Evolutionary conservation across 1,140 invertebrate genomes (phyloP), one percentile per base, ranked within the genome.

Genomic region (Eupeodes corollae): DNA sequence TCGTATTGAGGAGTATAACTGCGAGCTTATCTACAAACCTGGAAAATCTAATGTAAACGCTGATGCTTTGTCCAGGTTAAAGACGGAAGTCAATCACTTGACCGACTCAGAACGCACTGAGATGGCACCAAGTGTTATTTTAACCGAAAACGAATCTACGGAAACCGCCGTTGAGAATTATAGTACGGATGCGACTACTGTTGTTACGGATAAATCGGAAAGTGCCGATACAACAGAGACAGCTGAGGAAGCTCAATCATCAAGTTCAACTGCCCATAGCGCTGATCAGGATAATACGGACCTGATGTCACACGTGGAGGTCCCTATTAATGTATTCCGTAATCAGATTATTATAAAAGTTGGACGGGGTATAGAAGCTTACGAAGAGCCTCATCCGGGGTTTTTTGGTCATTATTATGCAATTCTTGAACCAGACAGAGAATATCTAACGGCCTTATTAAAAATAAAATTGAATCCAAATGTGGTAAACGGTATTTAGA

Each of bases 31-130:
- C n/a, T n/a, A n/a, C n/a, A n/a, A n/a, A 16, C 38, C 8, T 10
- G 8, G 8, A 10, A 40, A 51, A 50, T 10, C 48, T 11, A 62
- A 69, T 51, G 44, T 43, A n/a, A 63, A 62, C 41, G 65, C 58
- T 0, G 67, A 69, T 34, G 55, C 59, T n/a, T n/a, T n/a, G n/a
- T n/a, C n/a, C n/a, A n/a, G n/a, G n/a, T n/a, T n/a, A n/a, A n/a
- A n/a, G n/a, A n/a, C n/a, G n/a, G n/a, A n/a, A n/a, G n/a, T n/a
- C n/a, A n/a, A n/a, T n/a, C n/a, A n/a, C n/a, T n/a, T n/a, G n/a
- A n/a, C n/a, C n/a, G n/a, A n/a, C n/a, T n/a, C n/a, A n/a, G n/a
- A n/a, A n/a, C n/a, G n/a, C n/a, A n/a, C n/a, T n/a, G n/a, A n/a
- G n/a, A n/a, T n/a, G n/a, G n/a, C n/a, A n/a, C n/a, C n/a, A n/a